These are phyloP conservation scores for Catharus minimus DNA, from an alignment of 2,113 vertebrate genomes.

Conservation along the genomic window DNA sequence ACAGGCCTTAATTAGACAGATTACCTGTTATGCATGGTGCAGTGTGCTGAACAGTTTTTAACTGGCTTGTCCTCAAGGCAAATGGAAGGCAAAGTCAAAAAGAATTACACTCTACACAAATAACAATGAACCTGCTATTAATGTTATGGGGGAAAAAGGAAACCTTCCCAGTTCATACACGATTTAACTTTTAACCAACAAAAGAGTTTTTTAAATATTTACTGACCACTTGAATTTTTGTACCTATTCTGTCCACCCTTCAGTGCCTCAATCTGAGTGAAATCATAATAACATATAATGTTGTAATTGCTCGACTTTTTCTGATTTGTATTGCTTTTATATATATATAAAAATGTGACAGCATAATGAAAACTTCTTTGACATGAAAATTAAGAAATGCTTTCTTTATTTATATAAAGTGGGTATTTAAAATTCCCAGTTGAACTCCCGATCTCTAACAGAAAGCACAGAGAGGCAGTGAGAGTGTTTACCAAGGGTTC, in stretches of 20 bases:
- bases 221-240: conserved; percentile 76
- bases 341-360: conserved; percentile 3
- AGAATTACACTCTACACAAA: conserved; percentile 87
- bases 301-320: neutral
- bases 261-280: neutral
- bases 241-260: conserved; percentile 48
- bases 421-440: neutral
- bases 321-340: neutral
- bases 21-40: conserved; percentile 94
- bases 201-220: conserved; percentile 86
- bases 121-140: conserved; percentile 81
- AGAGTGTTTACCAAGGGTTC: conserved; percentile 19
- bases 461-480: neutral
- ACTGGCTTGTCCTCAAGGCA: conserved; percentile 89
- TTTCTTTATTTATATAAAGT: neutral
- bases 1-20: conserved; percentile 95
- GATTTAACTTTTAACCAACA: conserved; percentile 88
- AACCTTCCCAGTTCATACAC: conserved; percentile 73
- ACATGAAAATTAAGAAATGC: neutral
- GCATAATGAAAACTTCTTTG: conserved; percentile 8
- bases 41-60: conserved; percentile 87
- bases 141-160: conserved; percentile 64
- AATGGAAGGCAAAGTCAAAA: conserved; percentile 91
- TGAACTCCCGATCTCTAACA: neutral
- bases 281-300: neutral